phyloP scores from a whole-genome alignment of 2,888 invertebrate species.

The Drosophila leonis region DNA sequence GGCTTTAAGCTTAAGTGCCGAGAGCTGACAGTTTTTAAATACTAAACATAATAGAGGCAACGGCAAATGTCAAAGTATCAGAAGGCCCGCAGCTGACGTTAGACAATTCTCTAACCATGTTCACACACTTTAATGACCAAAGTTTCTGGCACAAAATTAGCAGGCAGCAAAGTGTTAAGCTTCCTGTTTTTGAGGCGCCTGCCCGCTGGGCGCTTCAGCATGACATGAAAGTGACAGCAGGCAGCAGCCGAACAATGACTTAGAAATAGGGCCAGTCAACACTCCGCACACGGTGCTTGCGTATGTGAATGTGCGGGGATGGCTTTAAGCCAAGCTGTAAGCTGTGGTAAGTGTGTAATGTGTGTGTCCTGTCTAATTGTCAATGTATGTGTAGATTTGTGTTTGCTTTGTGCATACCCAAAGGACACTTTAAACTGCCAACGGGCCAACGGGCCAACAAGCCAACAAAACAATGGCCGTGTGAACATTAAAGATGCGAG shows the following conservation, averaged over 20 bases:
- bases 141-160: slow-evolving; percentile 63
- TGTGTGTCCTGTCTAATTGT: slow-evolving; percentile 61
- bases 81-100: not conserved
- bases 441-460: slow-evolving; percentile 51
- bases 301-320: slow-evolving; percentile 39
- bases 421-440: slow-evolving; percentile 75
- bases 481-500: slow-evolving; percentile 67
- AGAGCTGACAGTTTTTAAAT: slow-evolving; percentile 28
- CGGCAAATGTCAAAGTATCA: slow-evolving; percentile 55
- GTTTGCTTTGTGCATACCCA: slow-evolving; percentile 60
- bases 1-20: slow-evolving; percentile 49
- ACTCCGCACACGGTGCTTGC: slow-evolving; percentile 28
- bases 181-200: slow-evolving; percentile 55
- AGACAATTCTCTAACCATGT: not conserved
- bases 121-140: slow-evolving; percentile 34
- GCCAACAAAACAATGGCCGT: slow-evolving; percentile 29
- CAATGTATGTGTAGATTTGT: slow-evolving; percentile 42
- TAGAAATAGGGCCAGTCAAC: slow-evolving; percentile 32
- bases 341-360: slow-evolving; percentile 15
- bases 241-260: slow-evolving; percentile 60
- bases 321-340: slow-evolving; percentile 60
- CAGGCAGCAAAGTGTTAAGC: slow-evolving; percentile 58
- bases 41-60: slow-evolving; percentile 31
- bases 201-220: slow-evolving; percentile 22
- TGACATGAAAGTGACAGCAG: slow-evolving; percentile 63